phyloP scores from a whole-genome alignment of 2,797 vertebrate species.

The Acridotheres tristis region DNA sequence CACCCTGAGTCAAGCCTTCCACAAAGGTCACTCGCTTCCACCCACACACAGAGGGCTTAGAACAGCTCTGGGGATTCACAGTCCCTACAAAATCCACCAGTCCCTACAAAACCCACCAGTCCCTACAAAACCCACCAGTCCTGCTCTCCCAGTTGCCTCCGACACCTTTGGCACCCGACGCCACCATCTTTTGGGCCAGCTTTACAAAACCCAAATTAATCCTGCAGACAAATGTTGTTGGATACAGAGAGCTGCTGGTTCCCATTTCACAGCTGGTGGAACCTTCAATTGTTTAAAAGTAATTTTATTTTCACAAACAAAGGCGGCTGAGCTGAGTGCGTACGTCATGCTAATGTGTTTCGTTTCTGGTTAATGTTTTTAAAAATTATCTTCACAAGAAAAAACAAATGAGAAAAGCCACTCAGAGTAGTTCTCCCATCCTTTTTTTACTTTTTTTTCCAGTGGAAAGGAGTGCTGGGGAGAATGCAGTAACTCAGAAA shows the following conservation, averaged over 20 bases:
- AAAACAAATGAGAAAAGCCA: not conserved
- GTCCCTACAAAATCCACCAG: too few species aligned
- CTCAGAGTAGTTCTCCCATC: not conserved
- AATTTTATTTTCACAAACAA: not conserved
- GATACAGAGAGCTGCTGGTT: not conserved
- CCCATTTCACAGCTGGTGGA: not conserved
- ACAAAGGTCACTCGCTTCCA: not conserved
- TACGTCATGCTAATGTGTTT: fast-evolving
- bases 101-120: too few species aligned
- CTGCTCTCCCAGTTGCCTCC: fast-evolving
- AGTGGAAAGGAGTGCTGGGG: not conserved
- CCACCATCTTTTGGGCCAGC: fast-evolving
- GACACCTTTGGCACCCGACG: fast-evolving
- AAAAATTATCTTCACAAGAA: not conserved
- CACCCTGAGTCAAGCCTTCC: not conserved
- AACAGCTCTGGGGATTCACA: not conserved
- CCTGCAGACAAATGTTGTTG: fast-evolving
- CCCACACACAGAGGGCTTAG: fast-evolving
- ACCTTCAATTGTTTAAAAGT: not conserved
- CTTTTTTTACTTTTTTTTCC: not conserved
- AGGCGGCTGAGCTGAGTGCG: fast-evolving
- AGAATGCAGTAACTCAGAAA: not conserved
- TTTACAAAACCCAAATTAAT: not conserved
- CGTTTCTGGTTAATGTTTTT: not conserved
- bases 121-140: too few species aligned